phyloP scores from a whole-genome alignment of 2,113 vertebrate species.

The Mormyrus iriodes region DNA sequence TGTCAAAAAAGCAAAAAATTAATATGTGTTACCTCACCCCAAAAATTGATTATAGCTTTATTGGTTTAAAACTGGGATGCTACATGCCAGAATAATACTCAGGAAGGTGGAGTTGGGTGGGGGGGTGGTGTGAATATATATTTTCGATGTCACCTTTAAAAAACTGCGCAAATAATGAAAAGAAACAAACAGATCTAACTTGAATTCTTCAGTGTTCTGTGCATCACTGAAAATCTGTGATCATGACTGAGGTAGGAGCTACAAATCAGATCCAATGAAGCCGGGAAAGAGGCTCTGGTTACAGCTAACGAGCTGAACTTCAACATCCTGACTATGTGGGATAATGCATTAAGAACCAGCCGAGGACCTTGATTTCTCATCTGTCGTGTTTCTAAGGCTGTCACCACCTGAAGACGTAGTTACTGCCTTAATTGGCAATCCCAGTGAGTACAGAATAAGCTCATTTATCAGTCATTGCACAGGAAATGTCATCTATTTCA shows the following conservation, averaged over 20 bases:
- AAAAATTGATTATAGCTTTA: background rate
- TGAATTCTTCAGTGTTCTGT: background rate
- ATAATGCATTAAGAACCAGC: background rate
- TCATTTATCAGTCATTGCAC: background rate
- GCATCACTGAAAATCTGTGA: background rate
- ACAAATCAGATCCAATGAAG: background rate
- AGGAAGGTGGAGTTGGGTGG: background rate
- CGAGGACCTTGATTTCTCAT: background rate
- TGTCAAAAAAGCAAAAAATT: constrained; percentile 8
- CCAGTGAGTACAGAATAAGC: background rate
- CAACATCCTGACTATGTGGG: background rate
- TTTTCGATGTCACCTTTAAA: background rate
- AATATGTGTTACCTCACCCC: background rate
- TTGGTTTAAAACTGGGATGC: background rate
- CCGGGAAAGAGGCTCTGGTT: background rate
- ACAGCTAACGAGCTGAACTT: background rate
- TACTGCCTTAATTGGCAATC: background rate
- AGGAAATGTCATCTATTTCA: background rate
- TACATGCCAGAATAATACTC: background rate
- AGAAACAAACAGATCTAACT: constrained; percentile 10
- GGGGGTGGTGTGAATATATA: background rate
- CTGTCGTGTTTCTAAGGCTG: background rate
- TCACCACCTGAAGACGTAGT: background rate
- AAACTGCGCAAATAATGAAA: background rate
- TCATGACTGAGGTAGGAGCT: background rate